Conservation (phyloP, 2,797 vertebrate species). For the Pelobates cultripes region DNA sequence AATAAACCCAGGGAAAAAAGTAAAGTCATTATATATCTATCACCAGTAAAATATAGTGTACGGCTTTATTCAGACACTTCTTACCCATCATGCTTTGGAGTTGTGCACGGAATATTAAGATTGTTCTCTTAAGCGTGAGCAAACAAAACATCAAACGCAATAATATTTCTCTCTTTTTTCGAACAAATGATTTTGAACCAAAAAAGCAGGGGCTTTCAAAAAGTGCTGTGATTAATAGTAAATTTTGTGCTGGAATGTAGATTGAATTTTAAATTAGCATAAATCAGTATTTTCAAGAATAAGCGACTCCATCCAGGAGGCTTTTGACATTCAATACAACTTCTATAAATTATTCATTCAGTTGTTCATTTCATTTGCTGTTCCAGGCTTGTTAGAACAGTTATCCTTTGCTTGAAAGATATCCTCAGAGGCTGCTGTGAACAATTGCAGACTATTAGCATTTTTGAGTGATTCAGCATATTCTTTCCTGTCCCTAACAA, state of each 20-base stretch:
- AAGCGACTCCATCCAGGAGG: constrained; percentile 57
- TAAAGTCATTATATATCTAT: not conserved
- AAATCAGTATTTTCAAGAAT: constrained; percentile 57
- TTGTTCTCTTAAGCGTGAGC: constrained; percentile 3
- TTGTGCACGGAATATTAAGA: constrained; percentile 9
- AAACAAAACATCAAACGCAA: constrained; percentile 32
- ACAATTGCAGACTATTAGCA: constrained; percentile 58
- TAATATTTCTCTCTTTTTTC: constrained; percentile 36
- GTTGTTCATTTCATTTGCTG: constrained; percentile 62
- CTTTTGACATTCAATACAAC: constrained; percentile 51
- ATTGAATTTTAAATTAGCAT: constrained; percentile 54
- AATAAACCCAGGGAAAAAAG: too few species aligned
- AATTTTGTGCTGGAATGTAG: constrained; percentile 41
- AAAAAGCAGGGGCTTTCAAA: constrained; percentile 18
- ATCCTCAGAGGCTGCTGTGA: constrained; percentile 59
- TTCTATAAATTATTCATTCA: constrained; percentile 64
- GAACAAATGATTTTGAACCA: constrained; percentile 44
- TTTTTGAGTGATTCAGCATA: constrained; percentile 59
- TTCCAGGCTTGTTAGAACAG: constrained; percentile 66
- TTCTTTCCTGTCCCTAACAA: constrained; percentile 40
- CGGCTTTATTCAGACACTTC: not conserved
- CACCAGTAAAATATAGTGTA: not conserved
- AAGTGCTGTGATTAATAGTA: constrained; percentile 40
- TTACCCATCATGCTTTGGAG: not conserved
- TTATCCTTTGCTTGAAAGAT: constrained; percentile 66